Percentiles rank a stretch among this genome's conserved stretches.
Evolutionary conservation across 2,113 vertebrate species (phyloP).

Genomic region (Chroicocephalus ridibundus): DNA sequence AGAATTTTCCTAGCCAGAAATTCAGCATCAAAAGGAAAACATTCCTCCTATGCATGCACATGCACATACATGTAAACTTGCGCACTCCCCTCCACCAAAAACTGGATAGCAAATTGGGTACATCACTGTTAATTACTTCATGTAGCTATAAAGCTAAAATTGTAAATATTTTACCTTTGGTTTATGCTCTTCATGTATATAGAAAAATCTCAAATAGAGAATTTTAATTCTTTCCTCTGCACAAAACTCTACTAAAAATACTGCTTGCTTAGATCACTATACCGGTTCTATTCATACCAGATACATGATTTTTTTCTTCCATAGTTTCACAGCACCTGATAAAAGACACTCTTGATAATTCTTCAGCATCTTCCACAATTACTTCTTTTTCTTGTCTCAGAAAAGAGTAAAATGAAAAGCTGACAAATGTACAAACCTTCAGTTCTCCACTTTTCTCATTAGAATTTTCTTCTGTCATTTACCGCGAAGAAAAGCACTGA

Average conservation of each 20-base stretch:
- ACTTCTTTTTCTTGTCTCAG: not conserved
- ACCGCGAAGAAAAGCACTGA: not conserved
- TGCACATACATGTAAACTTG: not conserved
- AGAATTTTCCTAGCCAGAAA: not conserved
- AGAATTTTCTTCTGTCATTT: not conserved
- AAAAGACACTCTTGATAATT: not conserved
- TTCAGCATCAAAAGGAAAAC: not conserved
- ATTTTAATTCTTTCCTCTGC: not conserved
- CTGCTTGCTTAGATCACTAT: not conserved
- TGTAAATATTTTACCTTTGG: not conserved
- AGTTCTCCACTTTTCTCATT: not conserved
- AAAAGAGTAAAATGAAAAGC: not conserved
- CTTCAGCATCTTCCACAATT: not conserved
- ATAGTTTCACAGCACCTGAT: not conserved
- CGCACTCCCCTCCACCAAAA: not conserved
- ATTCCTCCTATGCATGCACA: not conserved
- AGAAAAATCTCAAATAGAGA: not conserved
- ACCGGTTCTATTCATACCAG: not conserved
- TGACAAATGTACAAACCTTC: not conserved
- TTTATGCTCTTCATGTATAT: not conserved
- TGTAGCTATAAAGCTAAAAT: not conserved
- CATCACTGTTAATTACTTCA: not conserved
- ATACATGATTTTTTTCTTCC: not conserved
- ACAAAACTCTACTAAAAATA: not conserved
- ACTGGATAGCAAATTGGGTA: not conserved